These are phyloP conservation scores for Atta texana DNA, from an alignment of 1,140 invertebrate species.

Conservation along the genomic window DNA sequence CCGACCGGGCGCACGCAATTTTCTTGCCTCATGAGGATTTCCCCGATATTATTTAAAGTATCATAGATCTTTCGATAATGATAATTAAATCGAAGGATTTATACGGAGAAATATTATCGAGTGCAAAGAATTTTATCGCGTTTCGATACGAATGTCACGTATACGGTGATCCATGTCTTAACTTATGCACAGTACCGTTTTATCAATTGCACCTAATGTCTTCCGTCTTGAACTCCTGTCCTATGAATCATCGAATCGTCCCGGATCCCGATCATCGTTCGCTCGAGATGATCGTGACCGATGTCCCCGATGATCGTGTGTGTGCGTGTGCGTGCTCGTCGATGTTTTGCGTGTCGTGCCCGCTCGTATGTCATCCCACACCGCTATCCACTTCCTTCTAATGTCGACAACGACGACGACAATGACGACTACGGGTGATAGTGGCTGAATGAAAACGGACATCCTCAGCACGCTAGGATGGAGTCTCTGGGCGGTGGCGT, in stretches of 20 bases:
- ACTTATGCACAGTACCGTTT: conserved; percentile 33
- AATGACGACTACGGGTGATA: conserved; percentile 62
- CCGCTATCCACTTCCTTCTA: conserved; percentile 39
- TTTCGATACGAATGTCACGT: not conserved
- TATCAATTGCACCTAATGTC: conserved; percentile 38
- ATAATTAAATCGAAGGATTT: conserved; percentile 18
- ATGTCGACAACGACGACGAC: conserved; percentile 41
- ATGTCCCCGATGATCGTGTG: conserved; percentile 30
- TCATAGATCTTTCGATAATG: conserved; percentile 4
- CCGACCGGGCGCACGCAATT: conserved; percentile 11
- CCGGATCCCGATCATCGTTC: not conserved
- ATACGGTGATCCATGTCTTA: not conserved
- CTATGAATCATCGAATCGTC: conserved; percentile 9
- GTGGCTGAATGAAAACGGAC: conserved; percentile 84
- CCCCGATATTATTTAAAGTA: not conserved
- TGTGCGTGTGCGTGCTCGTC: conserved; percentile 36
- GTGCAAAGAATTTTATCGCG: not conserved
- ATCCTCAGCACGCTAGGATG: conserved; percentile 68
- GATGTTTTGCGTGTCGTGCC: conserved; percentile 66
- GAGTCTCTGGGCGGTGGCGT: conserved; percentile 46
- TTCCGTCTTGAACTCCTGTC: conserved; percentile 20
- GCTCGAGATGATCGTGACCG: conserved; percentile 46
- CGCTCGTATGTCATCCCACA: conserved; percentile 62
- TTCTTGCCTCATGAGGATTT: not conserved
- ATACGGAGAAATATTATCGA: not conserved